These are phyloP conservation scores for Lamproptera curius DNA, from an alignment of 2,888 invertebrate genomes.

Conservation along the genomic window DNA sequence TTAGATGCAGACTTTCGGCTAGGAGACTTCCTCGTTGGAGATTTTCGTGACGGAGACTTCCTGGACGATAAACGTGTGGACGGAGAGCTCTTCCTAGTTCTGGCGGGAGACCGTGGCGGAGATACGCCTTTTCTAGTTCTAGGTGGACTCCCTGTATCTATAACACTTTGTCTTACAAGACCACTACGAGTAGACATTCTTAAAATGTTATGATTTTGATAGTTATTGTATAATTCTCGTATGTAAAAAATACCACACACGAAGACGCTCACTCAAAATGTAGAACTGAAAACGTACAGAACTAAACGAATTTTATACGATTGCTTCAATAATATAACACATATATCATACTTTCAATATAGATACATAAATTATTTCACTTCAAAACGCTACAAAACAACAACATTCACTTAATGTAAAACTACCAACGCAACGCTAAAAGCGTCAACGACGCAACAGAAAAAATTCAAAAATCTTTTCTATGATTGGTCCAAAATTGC, in stretches of 20 bases:
- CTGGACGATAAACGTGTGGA: constrained; percentile 37
- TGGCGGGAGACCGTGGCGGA: constrained; percentile 67
- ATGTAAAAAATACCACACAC: constrained; percentile 62
- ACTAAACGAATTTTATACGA: background rate
- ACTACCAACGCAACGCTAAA: constrained; percentile 44
- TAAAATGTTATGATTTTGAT: constrained; percentile 10
- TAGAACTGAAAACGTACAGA: constrained; percentile 24
- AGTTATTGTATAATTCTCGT: constrained; percentile 39
- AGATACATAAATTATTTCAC: background rate
- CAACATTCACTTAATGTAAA: constrained; percentile 37
- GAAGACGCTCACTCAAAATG: constrained; percentile 41
- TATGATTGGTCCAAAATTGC: constrained; percentile 60
- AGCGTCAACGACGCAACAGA: constrained; percentile 59
- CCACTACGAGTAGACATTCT: constrained; percentile 69
- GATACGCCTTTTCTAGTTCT: constrained; percentile 56
- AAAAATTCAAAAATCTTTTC: constrained; percentile 54
- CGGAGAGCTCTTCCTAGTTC: constrained; percentile 60
- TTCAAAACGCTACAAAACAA: constrained; percentile 39
- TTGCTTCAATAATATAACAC: background rate
- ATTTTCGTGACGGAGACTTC: constrained; percentile 60
- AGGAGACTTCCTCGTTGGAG: constrained; percentile 73
- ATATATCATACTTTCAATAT: constrained; percentile 10
- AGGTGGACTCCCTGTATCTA: constrained; percentile 54
- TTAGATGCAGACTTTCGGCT: constrained; percentile 64
- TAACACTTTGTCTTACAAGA: constrained; percentile 47